Evolutionary conservation across 1,140 invertebrate genomes (phyloP).

Genomic region (Scaptodrosophila lebanonensis): DNA sequence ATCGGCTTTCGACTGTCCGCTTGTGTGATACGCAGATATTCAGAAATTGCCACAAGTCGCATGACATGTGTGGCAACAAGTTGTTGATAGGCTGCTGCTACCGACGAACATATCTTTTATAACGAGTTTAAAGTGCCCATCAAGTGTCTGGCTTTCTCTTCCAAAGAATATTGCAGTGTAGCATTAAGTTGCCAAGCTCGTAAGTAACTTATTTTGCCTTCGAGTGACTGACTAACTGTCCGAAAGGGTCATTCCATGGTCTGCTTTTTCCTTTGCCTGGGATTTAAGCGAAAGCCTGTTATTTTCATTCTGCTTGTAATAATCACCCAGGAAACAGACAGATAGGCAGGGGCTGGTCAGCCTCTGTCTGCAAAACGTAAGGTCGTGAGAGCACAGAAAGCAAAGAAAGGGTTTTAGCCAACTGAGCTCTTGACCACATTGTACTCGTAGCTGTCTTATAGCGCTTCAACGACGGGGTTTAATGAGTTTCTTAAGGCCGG

Average conservation of each 20-base stretch:
- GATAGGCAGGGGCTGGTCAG: not conserved
- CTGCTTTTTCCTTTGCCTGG: conserved; percentile 26
- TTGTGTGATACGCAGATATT: too few relatives aligned
- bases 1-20: too few relatives aligned
- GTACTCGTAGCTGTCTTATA: conserved; percentile 6
- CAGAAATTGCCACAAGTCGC: too few relatives aligned
- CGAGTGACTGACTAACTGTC: conserved; percentile 23
- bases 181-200: conserved; percentile 46
- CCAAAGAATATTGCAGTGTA: conserved; percentile 33
- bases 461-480: too few relatives aligned
- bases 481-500: too few relatives aligned
- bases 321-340: conserved; percentile 72
- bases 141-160: conserved; percentile 51
- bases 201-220: conserved; percentile 59
- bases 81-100: too few relatives aligned
- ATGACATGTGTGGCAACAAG: too few relatives aligned
- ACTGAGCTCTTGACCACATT: conserved; percentile 33
- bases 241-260: conserved; percentile 3
- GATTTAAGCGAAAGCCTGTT: conserved; percentile 67
- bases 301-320: conserved; percentile 66
- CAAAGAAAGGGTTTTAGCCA: conserved; percentile 54
- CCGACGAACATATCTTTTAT: too few relatives aligned
- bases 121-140: conserved; percentile 49
- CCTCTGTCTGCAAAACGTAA: conserved; percentile 8
- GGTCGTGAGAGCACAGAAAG: conserved; percentile 59